Conservation (phyloP, 92 coral and sea anemone genomes). For the Actinostola sp. region DNA sequence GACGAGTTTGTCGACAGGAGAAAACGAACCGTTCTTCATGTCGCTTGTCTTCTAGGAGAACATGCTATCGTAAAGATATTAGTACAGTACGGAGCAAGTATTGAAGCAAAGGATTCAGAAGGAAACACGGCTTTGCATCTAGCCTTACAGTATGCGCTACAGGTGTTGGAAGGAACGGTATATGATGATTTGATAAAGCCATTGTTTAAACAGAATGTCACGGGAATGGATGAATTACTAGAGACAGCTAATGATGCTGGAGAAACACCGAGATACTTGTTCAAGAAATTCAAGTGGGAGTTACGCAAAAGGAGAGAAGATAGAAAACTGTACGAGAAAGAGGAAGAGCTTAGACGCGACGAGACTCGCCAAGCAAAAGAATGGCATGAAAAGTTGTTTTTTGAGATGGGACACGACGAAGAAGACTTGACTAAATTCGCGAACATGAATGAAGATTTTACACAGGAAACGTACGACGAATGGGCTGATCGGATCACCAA, state of each 20-base stretch:
- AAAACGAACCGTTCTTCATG: slow-evolving; percentile 73
- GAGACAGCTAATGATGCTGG: slow-evolving; percentile 58
- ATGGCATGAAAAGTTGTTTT: slow-evolving; percentile 83
- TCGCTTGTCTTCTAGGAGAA: slow-evolving; percentile 87
- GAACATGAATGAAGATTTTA: slow-evolving; percentile 21
- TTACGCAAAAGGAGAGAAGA: slow-evolving; percentile 35
- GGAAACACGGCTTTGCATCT: slow-evolving; percentile 87
- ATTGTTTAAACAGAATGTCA: slow-evolving; percentile 40
- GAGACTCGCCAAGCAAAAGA: slow-evolving; percentile 64
- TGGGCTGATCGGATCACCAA: slow-evolving; percentile 82
- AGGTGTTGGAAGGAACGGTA: slow-evolving; percentile 40
- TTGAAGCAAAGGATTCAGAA: slow-evolving; percentile 58
- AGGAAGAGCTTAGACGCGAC: slow-evolving; percentile 29
- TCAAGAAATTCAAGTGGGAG: slow-evolving; percentile 50
- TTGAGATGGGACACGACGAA: slow-evolving; percentile 76
- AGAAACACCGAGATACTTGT: slow-evolving; percentile 56
- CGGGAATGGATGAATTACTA: slow-evolving; percentile 56
- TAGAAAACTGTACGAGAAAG: slow-evolving; percentile 39
- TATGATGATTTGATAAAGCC: slow-evolving; percentile 73
- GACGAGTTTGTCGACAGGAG: slow-evolving; percentile 61
- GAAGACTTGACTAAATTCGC: slow-evolving; percentile 39
- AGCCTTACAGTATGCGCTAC: slow-evolving; percentile 77
- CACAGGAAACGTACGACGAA: slow-evolving; percentile 71
- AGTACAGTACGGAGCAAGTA: slow-evolving; percentile 70
- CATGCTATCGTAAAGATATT: slow-evolving; percentile 69